These are phyloP conservation scores for Halichoerus grypus DNA, from an alignment of 2,113 vertebrate species.

Conservation along the genomic window DNA sequence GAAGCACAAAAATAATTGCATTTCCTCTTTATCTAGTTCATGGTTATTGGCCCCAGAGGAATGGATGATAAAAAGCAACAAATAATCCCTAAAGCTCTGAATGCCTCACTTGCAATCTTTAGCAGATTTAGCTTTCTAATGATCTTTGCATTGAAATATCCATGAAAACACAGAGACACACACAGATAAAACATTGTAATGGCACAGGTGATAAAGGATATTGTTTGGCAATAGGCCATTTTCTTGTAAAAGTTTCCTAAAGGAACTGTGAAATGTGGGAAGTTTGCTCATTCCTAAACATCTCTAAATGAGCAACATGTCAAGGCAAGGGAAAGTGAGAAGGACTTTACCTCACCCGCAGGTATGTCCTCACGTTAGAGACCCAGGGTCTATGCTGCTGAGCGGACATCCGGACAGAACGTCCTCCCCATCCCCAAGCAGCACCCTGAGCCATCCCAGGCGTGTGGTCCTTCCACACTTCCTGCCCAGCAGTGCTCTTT, in stretches of 20 bases:
- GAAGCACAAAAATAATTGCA: conserved; percentile 56
- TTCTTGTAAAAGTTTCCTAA: neutral
- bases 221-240: neutral
- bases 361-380: fast-evolving
- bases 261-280: neutral
- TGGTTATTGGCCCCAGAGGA: conserved; percentile 23
- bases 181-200: neutral
- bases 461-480: neutral
- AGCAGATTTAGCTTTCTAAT: neutral
- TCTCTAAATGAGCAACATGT: neutral
- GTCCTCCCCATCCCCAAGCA: neutral
- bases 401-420: neutral
- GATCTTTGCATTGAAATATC: neutral
- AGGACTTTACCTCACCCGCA: neutral
- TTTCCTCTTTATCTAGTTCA: conserved; percentile 10
- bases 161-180: neutral
- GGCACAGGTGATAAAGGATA: neutral
- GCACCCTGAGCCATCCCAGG: neutral
- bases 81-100: neutral
- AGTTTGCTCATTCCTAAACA: neutral
- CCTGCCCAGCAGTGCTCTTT: neutral
- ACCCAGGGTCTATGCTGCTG: neutral
- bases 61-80: neutral
- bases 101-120: neutral
- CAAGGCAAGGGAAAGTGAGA: neutral